Evolutionary conservation across 2,888 invertebrate genomes (phyloP), one percentile per base, ranked within the genome.

Genomic region (Aelia acuminata): DNA sequence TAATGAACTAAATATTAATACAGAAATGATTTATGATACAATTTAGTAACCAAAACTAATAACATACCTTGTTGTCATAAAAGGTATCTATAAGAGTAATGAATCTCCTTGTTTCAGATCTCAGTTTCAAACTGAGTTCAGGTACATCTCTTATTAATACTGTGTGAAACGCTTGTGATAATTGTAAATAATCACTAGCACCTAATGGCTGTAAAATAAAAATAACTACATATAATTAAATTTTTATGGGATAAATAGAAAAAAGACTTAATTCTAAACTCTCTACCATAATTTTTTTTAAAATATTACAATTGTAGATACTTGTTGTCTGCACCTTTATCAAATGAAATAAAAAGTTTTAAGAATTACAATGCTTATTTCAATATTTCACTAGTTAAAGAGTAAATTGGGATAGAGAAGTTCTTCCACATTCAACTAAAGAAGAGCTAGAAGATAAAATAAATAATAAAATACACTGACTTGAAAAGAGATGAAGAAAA

Each of bases 71-170:
- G 91, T 97, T 96, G 92, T 99, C 99, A 92, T 99, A 99, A 18
- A 99, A 94, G 0, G 98, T 98, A 92, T 99, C 99, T 91, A 99
- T 98, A 26, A 99, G 94, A 0, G 98, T 98, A 90, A 99, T 99
- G 92, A 99, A 99, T 90, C 99, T 94, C 91, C 99, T 94, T 87
- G 98, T 95, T 92, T 97, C 97, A n/a, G 97, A 97, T 92, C 97
- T 96, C 84, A 95, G 93, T 90, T 94, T 94, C 80, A 96, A 92
- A 91, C 95, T 96, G 92, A 99, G 93, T 91, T 96, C 95, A 1
- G 98, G 99, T 85, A 99, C 94, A 92, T 98, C 95, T 91, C 98
- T 94, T 91, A 99, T 96, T 90, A 99, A 95, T 70, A 99, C 96
- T 31, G 98, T 98, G 92, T 99, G 98, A 93, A 99, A 99, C 90